Conservation (phyloP, 2,888 invertebrate genomes). For the Julus scandinavius region DNA sequence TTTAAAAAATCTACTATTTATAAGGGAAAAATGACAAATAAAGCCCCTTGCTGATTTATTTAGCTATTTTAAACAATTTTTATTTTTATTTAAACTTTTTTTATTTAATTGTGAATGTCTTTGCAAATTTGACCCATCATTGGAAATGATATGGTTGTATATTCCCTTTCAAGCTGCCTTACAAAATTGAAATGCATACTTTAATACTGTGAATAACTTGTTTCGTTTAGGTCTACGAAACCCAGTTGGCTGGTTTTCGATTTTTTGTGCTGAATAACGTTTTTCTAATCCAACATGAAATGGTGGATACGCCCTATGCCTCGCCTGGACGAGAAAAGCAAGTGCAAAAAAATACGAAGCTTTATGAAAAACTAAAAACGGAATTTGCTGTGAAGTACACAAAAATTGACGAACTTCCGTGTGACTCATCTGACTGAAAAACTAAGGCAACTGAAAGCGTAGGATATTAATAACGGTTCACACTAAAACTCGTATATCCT, state of each 20-base stretch:
- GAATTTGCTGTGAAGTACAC: neutral
- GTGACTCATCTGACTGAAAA: neutral
- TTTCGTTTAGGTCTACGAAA: slow-evolving; percentile 36
- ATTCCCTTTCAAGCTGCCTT: no score
- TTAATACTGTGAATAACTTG: neutral
- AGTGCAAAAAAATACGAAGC: neutral
- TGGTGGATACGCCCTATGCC: neutral
- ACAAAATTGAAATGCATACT: no score
- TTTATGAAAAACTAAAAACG: neutral
- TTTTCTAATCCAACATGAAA: slow-evolving; percentile 21
- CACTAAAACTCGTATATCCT: no score
- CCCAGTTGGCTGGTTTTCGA: neutral
- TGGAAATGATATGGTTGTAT: no score
- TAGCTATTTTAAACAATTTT: no score
- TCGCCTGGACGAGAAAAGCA: neutral
- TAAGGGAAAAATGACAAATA: no score
- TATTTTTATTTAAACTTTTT: no score
- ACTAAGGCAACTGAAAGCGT: neutral
- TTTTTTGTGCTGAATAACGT: slow-evolving; percentile 29
- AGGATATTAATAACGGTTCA: no score
- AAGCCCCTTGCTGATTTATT: no score
- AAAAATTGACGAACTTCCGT: neutral
- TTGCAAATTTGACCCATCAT: no score
- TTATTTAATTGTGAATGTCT: no score
- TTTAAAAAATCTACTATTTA: no score